Evolutionary conservation across 2,888 invertebrate species (phyloP), one percentile per base, ranked within the genome.

Genomic region (Galeopsomyia nigrocyanea): DNA sequence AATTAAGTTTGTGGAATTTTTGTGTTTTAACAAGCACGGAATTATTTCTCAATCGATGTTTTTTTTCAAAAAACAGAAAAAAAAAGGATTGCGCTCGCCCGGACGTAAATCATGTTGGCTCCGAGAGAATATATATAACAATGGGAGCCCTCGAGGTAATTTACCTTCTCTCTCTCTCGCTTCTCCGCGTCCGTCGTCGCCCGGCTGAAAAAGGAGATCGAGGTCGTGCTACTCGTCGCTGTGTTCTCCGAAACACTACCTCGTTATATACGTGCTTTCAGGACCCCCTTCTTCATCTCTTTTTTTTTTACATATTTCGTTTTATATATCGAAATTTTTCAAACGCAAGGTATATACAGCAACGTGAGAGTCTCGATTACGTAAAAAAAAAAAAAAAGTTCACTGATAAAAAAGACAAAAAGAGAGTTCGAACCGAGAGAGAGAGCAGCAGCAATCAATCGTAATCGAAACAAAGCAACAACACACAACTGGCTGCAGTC

Each of bases 21-120:
- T 10, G 39, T 39, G 39, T 13, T 39, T 39, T 39, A 39, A 39
- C 39, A 10, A 39, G 39, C 39, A 1, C 10, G 31, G 31, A 31
- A 5, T 39, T 10, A 7, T 7, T 39, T 39, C 39, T 3, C 39
- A 39, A 39, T 39, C 10, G 13, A 39, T 7, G 7, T 39, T 39
- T 39, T 39, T n/a, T 3, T 10, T 21, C 49, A 21, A 55, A 31
- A 66, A 47, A 58, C 17, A 31, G 26, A 21, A 21, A 67, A 16
- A 55, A 50, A 31, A 50, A 39, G 31, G 63, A 55, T 64, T 73
- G 47, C 72, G 65, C 39, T 39, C n/a, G 49, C 19, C 55, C 55
- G 58, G 68, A 68, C 73, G 73, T 73, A 73, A 73, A 73, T 73
- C 73, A 73, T 51, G 69, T 26, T 26, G 26, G 3, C 46, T 49